Conservation (phyloP, 2,888 invertebrate genomes). For the Zygaena filipendulae region DNA sequence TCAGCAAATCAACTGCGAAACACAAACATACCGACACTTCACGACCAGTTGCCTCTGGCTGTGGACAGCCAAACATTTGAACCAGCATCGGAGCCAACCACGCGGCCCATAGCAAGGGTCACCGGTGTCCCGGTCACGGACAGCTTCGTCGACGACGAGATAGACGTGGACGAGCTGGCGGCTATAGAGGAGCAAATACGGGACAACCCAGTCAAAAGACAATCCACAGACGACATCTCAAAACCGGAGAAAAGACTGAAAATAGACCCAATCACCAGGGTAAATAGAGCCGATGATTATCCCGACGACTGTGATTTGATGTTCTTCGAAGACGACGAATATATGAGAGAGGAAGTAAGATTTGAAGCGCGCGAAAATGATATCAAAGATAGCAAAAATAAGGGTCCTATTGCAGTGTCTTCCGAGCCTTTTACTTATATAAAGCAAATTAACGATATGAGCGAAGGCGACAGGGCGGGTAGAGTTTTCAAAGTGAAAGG, state of each 20-base stretch:
- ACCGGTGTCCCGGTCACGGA: constrained; percentile 29
- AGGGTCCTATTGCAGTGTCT: constrained; percentile 22
- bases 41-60: constrained; percentile 27
- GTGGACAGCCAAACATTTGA: constrained; percentile 12
- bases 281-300: constrained; percentile 30
- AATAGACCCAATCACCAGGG: constrained; percentile 19
- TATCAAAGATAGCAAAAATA: constrained; percentile 11
- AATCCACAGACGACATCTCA: constrained; percentile 17
- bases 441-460: constrained; percentile 46
- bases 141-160: constrained; percentile 42
- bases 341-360: constrained; percentile 37
- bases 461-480: constrained; percentile 30
- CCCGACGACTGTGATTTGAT: constrained; percentile 38
- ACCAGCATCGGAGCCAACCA: constrained; percentile 18
- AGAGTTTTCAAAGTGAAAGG: constrained; percentile 66
- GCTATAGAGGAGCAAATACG: constrained; percentile 39
- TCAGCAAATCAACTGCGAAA: constrained; percentile 27
- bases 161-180: constrained; percentile 42
- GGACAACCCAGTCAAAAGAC: constrained; percentile 29
- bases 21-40: constrained; percentile 29
- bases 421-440: constrained; percentile 52
- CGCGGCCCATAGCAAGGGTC: constrained; percentile 26
- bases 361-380: constrained; percentile 26
- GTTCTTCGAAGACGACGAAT: constrained; percentile 41
- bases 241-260: constrained; percentile 41